Evolutionary conservation across 2,797 vertebrate genomes (phyloP).

Genomic region (Onychomys torridus): DNA sequence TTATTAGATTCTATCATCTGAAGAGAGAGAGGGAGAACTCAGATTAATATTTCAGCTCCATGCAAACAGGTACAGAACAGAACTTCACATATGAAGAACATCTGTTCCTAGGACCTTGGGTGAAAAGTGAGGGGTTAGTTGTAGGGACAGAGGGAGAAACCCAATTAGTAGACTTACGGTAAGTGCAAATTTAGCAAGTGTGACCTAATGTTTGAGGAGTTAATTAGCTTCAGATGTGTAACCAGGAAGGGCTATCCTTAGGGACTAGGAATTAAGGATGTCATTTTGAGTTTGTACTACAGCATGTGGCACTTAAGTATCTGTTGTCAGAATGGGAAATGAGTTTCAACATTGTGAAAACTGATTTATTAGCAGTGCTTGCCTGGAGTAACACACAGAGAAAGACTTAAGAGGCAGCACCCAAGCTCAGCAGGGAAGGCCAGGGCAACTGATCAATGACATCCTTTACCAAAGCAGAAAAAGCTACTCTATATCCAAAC

Average conservation of each 20-base stretch:
- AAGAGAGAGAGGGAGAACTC: background rate
- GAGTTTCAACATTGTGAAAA: constrained; percentile 57
- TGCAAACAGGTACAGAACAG: background rate
- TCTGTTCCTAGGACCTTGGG: background rate
- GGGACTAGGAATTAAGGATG: constrained; percentile 50
- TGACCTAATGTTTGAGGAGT: constrained; percentile 26
- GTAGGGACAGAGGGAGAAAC: background rate
- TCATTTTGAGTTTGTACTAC: constrained; percentile 35
- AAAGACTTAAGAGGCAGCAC: constrained; percentile 7
- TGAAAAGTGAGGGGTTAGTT: background rate
- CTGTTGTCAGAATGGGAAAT: constrained; percentile 57
- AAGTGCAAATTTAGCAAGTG: background rate
- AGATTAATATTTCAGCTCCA: background rate
- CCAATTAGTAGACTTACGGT: background rate
- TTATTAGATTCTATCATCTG: background rate
- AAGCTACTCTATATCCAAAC: background rate
- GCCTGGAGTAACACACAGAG: background rate
- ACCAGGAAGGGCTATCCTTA: background rate
- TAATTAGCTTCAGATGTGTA: background rate
- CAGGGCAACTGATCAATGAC: background rate
- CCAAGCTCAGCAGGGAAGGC: background rate
- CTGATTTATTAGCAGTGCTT: constrained; percentile 52
- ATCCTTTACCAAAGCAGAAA: constrained; percentile 32
- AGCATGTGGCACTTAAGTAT: constrained; percentile 38
- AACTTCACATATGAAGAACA: background rate